Conservation (phyloP, 2,888 invertebrate species). For the Ceramica pisi region DNA sequence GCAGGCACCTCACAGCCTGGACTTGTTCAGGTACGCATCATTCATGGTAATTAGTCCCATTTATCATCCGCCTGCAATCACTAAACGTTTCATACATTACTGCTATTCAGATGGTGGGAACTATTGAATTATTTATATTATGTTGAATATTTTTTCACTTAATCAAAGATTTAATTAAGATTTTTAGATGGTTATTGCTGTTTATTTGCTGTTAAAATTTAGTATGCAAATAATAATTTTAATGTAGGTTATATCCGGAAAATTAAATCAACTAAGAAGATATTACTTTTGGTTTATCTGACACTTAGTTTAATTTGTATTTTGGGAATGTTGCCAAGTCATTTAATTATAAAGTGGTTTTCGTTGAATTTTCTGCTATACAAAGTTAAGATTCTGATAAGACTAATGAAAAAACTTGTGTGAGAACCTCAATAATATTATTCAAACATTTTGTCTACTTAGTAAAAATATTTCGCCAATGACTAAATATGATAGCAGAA, state of each 20-base stretch:
- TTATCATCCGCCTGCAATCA: slow-evolving; percentile 49
- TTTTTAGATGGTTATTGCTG: neutral
- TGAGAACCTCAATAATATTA: neutral
- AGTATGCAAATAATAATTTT: slow-evolving; percentile 8
- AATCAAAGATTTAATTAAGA: neutral
- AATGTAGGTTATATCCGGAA: neutral
- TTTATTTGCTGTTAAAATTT: slow-evolving; percentile 16
- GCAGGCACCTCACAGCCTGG: slow-evolving; percentile 34
- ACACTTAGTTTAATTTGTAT: neutral
- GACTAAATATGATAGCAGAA: slow-evolving; percentile 8
- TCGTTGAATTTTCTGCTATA: neutral
- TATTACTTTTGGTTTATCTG: neutral
- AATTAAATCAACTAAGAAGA: slow-evolving; percentile 7
- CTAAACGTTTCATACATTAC: slow-evolving; percentile 37
- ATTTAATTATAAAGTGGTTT: neutral
- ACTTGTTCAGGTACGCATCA: slow-evolving; percentile 44
- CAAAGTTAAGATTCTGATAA: slow-evolving; percentile 13
- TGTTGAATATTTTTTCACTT: slow-evolving; percentile 15
- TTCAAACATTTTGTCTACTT: neutral
- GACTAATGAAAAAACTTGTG: slow-evolving; percentile 5
- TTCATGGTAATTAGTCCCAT: slow-evolving; percentile 56
- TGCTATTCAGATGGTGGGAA: slow-evolving; percentile 37
- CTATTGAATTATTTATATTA: slow-evolving; percentile 41
- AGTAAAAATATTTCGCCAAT: neutral
- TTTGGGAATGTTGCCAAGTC: slow-evolving; percentile 14